These are phyloP conservation scores for Anastatus disparis DNA, from an alignment of 1,140 invertebrate species.

Conservation along the genomic window DNA sequence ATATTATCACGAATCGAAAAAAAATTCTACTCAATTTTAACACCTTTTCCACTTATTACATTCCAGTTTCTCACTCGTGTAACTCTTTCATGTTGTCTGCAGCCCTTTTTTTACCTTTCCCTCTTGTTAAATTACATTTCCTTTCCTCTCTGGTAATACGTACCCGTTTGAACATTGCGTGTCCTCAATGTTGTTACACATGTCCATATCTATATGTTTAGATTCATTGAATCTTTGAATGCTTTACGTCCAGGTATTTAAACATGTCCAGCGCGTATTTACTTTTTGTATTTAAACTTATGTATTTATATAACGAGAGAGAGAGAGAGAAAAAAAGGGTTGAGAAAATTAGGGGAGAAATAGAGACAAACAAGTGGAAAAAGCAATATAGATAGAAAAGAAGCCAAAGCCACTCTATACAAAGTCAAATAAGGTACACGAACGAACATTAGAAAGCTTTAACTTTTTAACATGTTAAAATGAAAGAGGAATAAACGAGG, in stretches of 20 bases:
- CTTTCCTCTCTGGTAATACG: neutral
- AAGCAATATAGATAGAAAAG: neutral
- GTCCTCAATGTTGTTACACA: conserved; percentile 1
- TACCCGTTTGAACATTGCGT: neutral
- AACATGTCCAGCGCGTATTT: neutral
- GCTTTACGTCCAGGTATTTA: neutral
- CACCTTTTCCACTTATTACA: too few species aligned
- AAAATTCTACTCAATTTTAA: too few species aligned
- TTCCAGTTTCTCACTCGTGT: too few species aligned
- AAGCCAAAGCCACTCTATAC: conserved; percentile 2
- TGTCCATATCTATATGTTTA: conserved; percentile 39
- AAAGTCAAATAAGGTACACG: conserved; percentile 42
- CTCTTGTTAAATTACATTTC: neutral
- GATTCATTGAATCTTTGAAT: conserved; percentile 59
- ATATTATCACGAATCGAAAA: too few species aligned
- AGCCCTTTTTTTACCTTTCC: neutral
- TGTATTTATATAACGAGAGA: too few species aligned
- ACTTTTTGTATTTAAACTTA: neutral
- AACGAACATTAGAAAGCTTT: conserved; percentile 47
- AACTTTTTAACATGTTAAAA: neutral
- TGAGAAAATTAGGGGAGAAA: neutral
- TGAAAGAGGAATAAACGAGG: neutral
- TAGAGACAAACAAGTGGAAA: neutral
- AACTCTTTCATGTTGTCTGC: too few species aligned
- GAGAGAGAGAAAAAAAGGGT: neutral